Base-by-base conservation (phyloP, 2,797 vertebrate genomes). In the Tympanoctomys barrerae region DNA sequence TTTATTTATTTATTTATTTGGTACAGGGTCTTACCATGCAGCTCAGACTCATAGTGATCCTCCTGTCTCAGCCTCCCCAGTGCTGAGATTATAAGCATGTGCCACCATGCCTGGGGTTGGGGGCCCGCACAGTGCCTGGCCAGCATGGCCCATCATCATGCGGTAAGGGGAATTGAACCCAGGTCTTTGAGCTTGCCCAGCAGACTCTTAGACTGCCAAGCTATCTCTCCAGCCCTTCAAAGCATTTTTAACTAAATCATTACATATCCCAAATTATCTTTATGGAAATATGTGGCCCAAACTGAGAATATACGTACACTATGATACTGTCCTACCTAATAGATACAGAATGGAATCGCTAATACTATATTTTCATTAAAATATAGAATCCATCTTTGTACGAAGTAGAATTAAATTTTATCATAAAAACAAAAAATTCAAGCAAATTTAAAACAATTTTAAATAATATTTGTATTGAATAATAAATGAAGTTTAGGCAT, bases 351-450 rank as follows among this genome's bases (percentile, higher is more conserved):
- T 31, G 11, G 46, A 89, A 13, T 75, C 64, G 36, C n/a, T 89
- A 54, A 73, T 73, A 14, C 81, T 61, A 7, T 22, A 24, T 26
- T 66, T n/a, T 91, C 39, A 16, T 87, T 89, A 16, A 87, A 83
- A 64, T 71, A 73, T 78, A 73, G 77, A 52, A 64, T 12, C 7
- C 3, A 91, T 86, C 9, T 9, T 95, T 81, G 36, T 66, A 59
- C 64, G 42, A 92, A 21, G n/a, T n/a, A 92, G 22, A 79, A 46
- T 85, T 61, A 96, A 82, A 95, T 73, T 86, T 88, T 75, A 11
- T 85, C 39, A 73, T 62, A 86, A 92, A 91, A 66, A 49, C 75
- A 89, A 68, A 84, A 64, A 36, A 86, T 70, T 83, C 46, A 78
- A 59, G 64, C 21, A 66, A 85, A 54, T 54, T 90, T 90, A 46